These are phyloP conservation scores for Zoanthus gigantus DNA, from an alignment of 92 coral and sea anemone species.

Conservation along the genomic window DNA sequence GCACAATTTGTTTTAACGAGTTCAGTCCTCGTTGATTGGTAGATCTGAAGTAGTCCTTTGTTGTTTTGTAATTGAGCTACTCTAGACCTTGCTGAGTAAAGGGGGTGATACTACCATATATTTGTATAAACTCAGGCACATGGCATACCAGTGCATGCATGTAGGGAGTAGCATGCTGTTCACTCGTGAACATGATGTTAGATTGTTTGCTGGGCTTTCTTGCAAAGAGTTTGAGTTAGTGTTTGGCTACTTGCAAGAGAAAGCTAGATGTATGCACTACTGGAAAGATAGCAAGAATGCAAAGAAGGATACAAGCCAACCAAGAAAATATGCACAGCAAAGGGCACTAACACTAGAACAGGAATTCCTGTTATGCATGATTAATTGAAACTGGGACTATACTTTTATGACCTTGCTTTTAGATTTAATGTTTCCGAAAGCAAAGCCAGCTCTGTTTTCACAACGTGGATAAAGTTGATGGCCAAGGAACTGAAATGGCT, in stretches of 20 bases:
- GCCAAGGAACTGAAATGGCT: slow-evolving; percentile 9
- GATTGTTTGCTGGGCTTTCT: background rate
- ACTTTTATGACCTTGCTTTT: slow-evolving; percentile 32
- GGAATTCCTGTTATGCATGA: slow-evolving; percentile 31
- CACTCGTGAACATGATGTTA: slow-evolving; percentile 2
- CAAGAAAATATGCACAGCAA: slow-evolving; percentile 6
- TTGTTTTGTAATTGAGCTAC: no score
- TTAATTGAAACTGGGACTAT: slow-evolving; percentile 10
- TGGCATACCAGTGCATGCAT: no score
- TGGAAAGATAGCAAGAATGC: slow-evolving; percentile 7
- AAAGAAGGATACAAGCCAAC: slow-evolving; percentile 1
- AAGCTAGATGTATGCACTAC: slow-evolving; percentile 26
- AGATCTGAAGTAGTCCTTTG: no score
- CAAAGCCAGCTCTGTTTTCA: slow-evolving; percentile 13
- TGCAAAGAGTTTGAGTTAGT: background rate
- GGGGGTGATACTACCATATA: no score
- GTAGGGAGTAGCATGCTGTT: background rate
- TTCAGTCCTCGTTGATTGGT: no score
- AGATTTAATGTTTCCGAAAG: slow-evolving; percentile 13
- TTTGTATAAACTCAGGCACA: no score
- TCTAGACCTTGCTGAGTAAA: no score
- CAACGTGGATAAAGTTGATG: slow-evolving; percentile 42
- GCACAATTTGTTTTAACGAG: no score
- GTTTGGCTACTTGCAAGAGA: slow-evolving; percentile 4
- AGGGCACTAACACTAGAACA: slow-evolving; percentile 10